Conservation (phyloP, 2,888 invertebrate genomes). For the Eupeodes luniger region DNA sequence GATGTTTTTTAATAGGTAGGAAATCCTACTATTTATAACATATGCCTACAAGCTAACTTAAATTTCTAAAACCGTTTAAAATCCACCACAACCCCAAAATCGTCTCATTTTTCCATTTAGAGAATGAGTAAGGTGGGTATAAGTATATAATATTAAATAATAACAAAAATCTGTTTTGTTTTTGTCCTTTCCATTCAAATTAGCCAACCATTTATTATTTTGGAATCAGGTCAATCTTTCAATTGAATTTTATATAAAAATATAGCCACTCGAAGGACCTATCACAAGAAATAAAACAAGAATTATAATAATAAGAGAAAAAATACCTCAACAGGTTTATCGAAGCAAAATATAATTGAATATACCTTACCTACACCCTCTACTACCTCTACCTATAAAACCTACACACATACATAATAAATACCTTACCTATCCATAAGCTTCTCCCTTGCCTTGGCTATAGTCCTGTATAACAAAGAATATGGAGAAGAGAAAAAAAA, state of each 20-base stretch:
- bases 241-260: neutral
- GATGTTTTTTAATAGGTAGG: no score
- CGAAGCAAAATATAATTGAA: neutral
- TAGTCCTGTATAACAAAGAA: neutral
- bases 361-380: neutral
- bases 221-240: neutral
- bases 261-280: neutral
- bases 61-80: no score
- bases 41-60: no score
- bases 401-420: neutral
- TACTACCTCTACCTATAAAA: no score
- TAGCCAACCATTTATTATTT: neutral
- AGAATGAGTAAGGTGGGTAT: no score
- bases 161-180: neutral
- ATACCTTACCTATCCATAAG: neutral
- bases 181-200: neutral
- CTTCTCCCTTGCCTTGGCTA: no score
- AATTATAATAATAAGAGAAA: neutral
- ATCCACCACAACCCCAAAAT: no score
- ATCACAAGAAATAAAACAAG: neutral
- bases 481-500: neutral
- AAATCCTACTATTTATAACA: no score
- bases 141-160: neutral
- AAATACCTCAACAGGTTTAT: slow-evolving; percentile 2
- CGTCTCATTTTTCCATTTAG: no score